Base-by-base conservation (phyloP, 2,797 vertebrate species). In the Decapterus maruadsi region DNA sequence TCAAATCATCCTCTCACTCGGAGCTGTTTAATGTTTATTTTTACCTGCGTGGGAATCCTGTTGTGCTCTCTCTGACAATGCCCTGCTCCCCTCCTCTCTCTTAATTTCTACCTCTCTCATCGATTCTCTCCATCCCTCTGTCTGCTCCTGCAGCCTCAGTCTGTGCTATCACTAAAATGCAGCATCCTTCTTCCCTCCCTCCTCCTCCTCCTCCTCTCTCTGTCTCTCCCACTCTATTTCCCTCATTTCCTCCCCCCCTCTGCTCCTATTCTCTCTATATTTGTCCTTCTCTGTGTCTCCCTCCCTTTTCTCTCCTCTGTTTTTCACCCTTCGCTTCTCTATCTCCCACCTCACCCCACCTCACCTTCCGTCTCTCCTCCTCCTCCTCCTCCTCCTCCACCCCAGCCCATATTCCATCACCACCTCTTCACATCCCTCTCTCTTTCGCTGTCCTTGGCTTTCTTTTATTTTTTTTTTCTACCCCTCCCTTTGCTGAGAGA, bases 91-190 rank as follows among this genome's bases (percentile, higher is more conserved):
- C 72, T 69, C 63, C 63, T 65, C 68, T 64, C 53, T 83, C 48
- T 53, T 81, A 75, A 72, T 87, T 84, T 85, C 48, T 84, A 81
- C 79, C 65, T 77, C 46, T 71, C 76, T 82, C 81, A 80, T 87
- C n/a, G 48, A 75, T 85, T 75, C 51, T 75, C 64, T 73, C 58
- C 77, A 68, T 84, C 80, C 77, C 68, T 79, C 67, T 84, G 76
- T 84, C 79, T 89, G 79, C 86, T 85, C 78, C 78, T 84, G 85
- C 77, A 86, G 84, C 78, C 77, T 83, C 87, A 71, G 83, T 86
- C 88, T 89, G 80, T 87, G 87, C 84, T 87, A 79, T 89, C 82
- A 85, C 82, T 86, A 77, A 90, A 91, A 86, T 82, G 81, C 90
- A 92, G 85, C 88, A 86, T 84, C 80, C 85, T 87, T 71, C 63